Percentiles rank a stretch among this genome's conserved stretches.
Evolutionary conservation across 2,113 vertebrate genomes (phyloP).

Genomic region (Perognathus longimembris): DNA sequence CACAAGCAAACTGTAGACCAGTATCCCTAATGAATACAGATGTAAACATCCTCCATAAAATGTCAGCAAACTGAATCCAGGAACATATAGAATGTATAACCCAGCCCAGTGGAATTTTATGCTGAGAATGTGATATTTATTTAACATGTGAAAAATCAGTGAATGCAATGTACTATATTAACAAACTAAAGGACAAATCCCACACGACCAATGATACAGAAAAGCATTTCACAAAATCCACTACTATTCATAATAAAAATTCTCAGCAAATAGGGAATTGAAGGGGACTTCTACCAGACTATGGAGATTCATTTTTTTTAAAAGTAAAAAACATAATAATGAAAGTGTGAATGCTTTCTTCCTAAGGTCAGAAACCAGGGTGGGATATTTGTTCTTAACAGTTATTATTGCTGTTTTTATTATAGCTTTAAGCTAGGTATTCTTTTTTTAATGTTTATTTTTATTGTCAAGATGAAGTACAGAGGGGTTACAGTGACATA

Average conservation of each 20-base stretch:
- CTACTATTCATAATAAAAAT: neutral
- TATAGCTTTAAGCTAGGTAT: too few species aligned
- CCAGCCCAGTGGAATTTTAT: neutral
- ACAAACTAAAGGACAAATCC: neutral
- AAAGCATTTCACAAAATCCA: neutral
- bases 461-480: too few species aligned
- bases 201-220: neutral
- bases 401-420: neutral
- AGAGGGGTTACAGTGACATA: too few species aligned
- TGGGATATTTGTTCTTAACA: neutral
- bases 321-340: neutral
- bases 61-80: neutral
- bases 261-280: neutral
- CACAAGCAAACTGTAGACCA: neutral
- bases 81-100: neutral
- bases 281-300: neutral
- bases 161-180: neutral
- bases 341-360: constrained; percentile 2
- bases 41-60: neutral
- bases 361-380: neutral
- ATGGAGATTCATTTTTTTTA: neutral
- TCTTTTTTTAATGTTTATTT: too few species aligned
- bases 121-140: neutral
- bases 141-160: neutral
- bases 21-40: neutral